phyloP scores from a whole-genome alignment of 2,113 vertebrate species.

The Spizaetus ornatus region DNA sequence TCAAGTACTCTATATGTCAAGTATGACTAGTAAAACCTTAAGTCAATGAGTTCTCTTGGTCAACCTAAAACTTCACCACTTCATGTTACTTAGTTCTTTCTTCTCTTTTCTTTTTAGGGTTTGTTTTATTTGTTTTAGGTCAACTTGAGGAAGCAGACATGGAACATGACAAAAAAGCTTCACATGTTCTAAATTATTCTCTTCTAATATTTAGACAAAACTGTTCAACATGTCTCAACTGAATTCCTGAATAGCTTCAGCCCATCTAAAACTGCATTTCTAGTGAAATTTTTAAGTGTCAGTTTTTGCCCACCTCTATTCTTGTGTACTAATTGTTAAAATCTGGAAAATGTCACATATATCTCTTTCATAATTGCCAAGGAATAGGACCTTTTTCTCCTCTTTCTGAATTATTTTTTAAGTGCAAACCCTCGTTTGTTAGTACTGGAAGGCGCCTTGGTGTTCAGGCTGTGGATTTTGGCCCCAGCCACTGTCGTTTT shows the following conservation, averaged over 20 bases:
- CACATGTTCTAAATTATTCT: background rate
- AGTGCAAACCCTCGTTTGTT: background rate
- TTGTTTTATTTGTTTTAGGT: background rate
- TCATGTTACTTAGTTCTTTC: background rate
- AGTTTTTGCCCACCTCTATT: background rate
- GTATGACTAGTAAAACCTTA: background rate
- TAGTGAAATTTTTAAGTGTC: background rate
- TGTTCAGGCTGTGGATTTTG: background rate
- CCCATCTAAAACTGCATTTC: background rate
- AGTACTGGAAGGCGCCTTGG: background rate
- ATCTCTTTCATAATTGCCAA: background rate
- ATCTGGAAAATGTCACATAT: background rate
- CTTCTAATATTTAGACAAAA: background rate
- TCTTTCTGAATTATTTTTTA: background rate
- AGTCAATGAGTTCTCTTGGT: background rate
- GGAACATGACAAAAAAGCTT: background rate
- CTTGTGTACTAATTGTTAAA: background rate
- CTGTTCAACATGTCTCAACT: background rate
- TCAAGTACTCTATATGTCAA: background rate
- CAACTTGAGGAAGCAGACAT: background rate
- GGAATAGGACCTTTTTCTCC: background rate
- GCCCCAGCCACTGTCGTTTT: background rate
- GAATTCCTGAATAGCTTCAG: background rate
- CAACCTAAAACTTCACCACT: background rate
- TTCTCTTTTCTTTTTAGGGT: background rate